Conservation (phyloP, 2,797 vertebrate species). For the Oryzias dopingdopingensis region DNA sequence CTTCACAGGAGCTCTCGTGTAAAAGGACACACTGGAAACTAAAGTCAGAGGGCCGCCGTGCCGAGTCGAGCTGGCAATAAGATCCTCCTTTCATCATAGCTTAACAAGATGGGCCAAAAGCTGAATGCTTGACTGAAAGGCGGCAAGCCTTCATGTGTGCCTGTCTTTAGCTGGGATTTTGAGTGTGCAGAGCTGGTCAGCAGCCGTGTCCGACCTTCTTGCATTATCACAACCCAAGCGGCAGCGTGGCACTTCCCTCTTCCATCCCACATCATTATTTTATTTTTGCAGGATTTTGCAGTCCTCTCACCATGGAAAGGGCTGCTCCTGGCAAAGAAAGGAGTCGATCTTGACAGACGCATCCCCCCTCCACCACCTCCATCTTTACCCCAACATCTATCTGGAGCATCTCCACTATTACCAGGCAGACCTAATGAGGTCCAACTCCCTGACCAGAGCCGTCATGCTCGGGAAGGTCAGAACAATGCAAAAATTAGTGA, state of each 20-base stretch:
- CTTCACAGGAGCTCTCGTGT: slow-evolving; percentile 50
- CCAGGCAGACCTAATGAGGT: slow-evolving; percentile 38
- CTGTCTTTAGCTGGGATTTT: slow-evolving; percentile 9
- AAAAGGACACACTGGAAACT: slow-evolving; percentile 60
- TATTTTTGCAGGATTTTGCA: slow-evolving; percentile 22
- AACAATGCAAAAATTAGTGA: slow-evolving; percentile 12
- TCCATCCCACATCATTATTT: slow-evolving; percentile 28
- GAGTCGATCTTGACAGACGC: slow-evolving; percentile 45
- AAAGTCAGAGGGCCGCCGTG: slow-evolving; percentile 33
- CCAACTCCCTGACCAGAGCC: slow-evolving; percentile 16
- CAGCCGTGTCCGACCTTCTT: slow-evolving; percentile 24
- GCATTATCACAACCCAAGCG: slow-evolving; percentile 53
- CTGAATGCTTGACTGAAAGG: slow-evolving; percentile 38
- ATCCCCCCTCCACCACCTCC: not conserved
- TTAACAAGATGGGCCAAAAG: slow-evolving; percentile 51
- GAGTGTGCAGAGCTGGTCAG: slow-evolving; percentile 32
- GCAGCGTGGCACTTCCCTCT: slow-evolving; percentile 21
- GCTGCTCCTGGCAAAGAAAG: slow-evolving; percentile 18
- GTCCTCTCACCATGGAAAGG: slow-evolving; percentile 37
- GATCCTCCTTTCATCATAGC: slow-evolving; percentile 45
- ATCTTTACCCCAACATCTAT: slow-evolving; percentile 14
- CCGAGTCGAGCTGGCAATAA: slow-evolving; percentile 51
- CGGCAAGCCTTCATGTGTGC: slow-evolving; percentile 30
- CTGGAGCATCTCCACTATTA: slow-evolving; percentile 20
- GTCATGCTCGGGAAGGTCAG: slow-evolving; percentile 12